Evolutionary conservation across 2,113 vertebrate species (phyloP), one percentile per base, ranked within the genome.

Genomic region (Neogale vison): DNA sequence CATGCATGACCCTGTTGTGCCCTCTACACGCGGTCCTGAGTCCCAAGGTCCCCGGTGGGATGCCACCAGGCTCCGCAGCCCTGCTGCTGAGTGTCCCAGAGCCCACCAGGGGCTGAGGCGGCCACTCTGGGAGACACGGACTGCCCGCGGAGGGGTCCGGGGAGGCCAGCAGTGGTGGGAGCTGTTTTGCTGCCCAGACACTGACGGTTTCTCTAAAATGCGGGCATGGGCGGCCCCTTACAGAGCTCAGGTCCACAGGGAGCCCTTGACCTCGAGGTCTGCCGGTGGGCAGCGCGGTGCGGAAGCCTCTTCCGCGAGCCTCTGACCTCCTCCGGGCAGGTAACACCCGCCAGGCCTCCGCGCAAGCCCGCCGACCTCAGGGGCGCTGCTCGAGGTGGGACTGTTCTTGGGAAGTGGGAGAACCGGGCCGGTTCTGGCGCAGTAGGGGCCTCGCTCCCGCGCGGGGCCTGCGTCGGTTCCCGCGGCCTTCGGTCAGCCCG

Each of bases 171-270:
- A 0, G 14, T 20, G 20, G n/a, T 34, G 8, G 50, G 31, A n/a
- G 21, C 39, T 45, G 6, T 29, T 65, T 72, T 21, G 13, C 29
- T 11, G 26, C 39, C 93, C 77, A 9, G 55, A 26, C 15, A 52
- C 71, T 0, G 0, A 4, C 0, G 23, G 26, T 2, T 21, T 65
- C 76, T 31, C 21, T 5, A 36, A 23, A 31, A 15, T 7, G 10
- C 20, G 9, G 8, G 45, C 42, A 1, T 15, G 17, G 11, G 55
- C 50, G 6, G 8, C 17, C 11, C 20, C 9, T 34, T 34, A 34
- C 9, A 24, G n/a, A 63, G 36, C 10, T 26, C 20, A 6, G n/a
- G 71, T 55, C 72, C 65, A 10, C 26, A 1, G 9, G 24, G 39
- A 47, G 24, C 52, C 74, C 4, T 34, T 5, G 3, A 26, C 50